Conservation (phyloP, 2,113 vertebrate genomes). For the Vidua chalybeata region DNA sequence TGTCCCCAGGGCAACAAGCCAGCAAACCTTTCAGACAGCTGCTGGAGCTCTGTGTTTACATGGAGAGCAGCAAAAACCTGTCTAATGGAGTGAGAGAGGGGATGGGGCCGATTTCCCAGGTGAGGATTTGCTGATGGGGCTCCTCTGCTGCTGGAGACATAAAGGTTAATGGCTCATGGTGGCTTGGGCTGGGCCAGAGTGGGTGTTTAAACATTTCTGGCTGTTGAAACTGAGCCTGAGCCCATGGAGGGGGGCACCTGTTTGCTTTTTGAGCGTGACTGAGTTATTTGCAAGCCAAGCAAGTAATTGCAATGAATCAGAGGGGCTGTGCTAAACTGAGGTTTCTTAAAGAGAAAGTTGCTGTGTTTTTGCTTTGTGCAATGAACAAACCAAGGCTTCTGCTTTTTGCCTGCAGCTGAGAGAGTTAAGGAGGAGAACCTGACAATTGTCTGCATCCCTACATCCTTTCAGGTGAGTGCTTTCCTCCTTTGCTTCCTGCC, state of each 20-base stretch:
- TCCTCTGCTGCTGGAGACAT: neutral
- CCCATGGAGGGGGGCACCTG: constrained; percentile 21
- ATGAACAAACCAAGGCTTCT: neutral
- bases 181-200: neutral
- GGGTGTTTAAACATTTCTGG: neutral
- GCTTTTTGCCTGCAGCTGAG: constrained; percentile 80
- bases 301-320: constrained; percentile 30
- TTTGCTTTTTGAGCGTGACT: neutral
- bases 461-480: constrained; percentile 89
- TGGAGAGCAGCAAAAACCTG: neutral
- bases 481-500: neutral
- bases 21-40: constrained; percentile 58
- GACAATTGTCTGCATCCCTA: constrained; percentile 90
- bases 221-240: neutral
- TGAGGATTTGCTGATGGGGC: constrained; percentile 3
- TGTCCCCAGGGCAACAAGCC: constrained; percentile 48
- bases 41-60: constrained; percentile 34
- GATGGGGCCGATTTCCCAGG: neutral
- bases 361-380: neutral
- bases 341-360: constrained; percentile 32
- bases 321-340: neutral
- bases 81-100: constrained; percentile 21
- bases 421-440: constrained; percentile 91
- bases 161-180: neutral
- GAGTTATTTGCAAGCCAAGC: constrained; percentile 58